phyloP scores from a whole-genome alignment of 2,888 invertebrate genomes.

The Pseudococcus longispinus region DNA sequence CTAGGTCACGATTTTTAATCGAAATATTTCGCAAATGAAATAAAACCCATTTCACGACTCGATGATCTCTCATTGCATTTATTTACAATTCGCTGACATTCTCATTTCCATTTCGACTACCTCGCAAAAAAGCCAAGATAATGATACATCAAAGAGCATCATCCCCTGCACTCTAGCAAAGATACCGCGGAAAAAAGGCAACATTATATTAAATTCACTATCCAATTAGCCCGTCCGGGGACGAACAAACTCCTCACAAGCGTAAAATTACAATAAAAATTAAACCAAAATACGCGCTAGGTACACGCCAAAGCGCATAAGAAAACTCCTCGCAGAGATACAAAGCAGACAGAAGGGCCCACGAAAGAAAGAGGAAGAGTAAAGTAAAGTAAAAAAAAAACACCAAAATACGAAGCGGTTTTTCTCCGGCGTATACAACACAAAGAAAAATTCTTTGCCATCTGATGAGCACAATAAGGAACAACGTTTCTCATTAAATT shows the following conservation, averaged over 20 bases:
- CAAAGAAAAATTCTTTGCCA: constrained; percentile 7
- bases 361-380: background rate
- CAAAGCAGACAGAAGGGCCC: too few species aligned
- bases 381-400: background rate
- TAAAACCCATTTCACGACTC: too few species aligned
- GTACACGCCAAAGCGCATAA: background rate
- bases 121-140: background rate
- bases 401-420: constrained; percentile 18
- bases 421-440: background rate
- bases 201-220: background rate
- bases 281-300: constrained; percentile 21
- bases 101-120: background rate
- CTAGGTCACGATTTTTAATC: too few species aligned
- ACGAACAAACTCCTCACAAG: background rate
- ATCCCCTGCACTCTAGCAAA: background rate
- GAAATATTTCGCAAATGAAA: too few species aligned
- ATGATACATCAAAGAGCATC: background rate
- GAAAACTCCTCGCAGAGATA: background rate
- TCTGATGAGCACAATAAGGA: constrained; percentile 29
- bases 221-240: background rate
- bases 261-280: constrained; percentile 26
- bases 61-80: too few species aligned
- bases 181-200: background rate
- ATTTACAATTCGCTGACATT: too few species aligned
- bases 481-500: constrained; percentile 25